Evolutionary conservation across 2,797 vertebrate genomes (phyloP).

Genomic region (Rhynchotus rufescens): DNA sequence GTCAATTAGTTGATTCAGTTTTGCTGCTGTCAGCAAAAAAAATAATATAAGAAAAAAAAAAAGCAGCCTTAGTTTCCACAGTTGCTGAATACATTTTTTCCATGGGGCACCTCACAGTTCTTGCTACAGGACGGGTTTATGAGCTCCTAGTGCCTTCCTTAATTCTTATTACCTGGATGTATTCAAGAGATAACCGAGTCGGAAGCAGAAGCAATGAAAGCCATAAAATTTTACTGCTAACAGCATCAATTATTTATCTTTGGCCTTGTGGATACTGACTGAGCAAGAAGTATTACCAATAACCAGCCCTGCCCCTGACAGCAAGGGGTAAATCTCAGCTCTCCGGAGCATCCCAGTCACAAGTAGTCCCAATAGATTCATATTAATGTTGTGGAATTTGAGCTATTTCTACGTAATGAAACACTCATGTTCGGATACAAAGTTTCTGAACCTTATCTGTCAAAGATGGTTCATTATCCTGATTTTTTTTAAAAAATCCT

Average conservation of each 20-base stretch:
- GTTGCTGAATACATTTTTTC: conserved; percentile 64
- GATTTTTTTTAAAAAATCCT: neutral
- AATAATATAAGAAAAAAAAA: neutral
- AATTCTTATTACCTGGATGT: neutral
- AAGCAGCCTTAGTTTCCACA: conserved; percentile 35
- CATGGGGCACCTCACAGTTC: conserved; percentile 36
- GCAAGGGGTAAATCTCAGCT: neutral
- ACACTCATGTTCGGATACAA: neutral
- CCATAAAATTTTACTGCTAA: neutral
- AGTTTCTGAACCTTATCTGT: neutral
- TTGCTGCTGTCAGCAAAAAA: conserved; percentile 60
- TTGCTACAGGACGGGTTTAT: conserved; percentile 1
- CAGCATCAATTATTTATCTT: neutral
- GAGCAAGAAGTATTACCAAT: neutral
- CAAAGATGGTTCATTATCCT: neutral
- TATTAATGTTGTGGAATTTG: neutral
- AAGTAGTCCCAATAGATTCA: neutral
- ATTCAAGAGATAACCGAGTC: neutral
- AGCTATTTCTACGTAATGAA: neutral
- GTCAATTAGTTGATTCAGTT: conserved; percentile 63
- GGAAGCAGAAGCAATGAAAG: neutral
- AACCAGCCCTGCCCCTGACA: neutral
- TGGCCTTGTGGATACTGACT: neutral
- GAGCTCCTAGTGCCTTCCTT: neutral
- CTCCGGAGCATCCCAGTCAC: neutral